These are phyloP conservation scores for Sebastes aleutianus DNA, from an alignment of 2,797 vertebrate species.

Conservation along the genomic window DNA sequence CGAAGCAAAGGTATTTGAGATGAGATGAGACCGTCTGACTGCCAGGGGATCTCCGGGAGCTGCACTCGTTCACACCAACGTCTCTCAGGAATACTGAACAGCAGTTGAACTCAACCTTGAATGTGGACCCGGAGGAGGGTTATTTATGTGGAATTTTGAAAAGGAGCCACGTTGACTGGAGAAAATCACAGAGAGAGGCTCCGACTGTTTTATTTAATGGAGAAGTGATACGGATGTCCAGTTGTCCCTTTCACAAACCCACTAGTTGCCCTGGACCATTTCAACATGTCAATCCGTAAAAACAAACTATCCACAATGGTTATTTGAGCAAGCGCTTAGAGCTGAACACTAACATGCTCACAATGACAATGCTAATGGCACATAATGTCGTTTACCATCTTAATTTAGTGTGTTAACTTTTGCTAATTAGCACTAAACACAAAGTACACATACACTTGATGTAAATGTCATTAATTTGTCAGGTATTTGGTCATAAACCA, in stretches of 20 bases:
- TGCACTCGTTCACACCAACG: conserved; percentile 18
- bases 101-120: conserved; percentile 55
- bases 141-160: conserved; percentile 44
- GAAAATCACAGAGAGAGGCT: background rate
- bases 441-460: background rate
- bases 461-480: too few relatives aligned
- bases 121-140: conserved; percentile 13
- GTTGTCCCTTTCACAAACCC: background rate
- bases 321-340: background rate
- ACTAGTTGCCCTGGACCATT: background rate
- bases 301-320: background rate
- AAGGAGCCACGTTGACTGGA: conserved; percentile 17
- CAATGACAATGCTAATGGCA: background rate
- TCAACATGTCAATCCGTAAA: background rate
- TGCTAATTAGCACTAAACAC: too few relatives aligned
- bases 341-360: background rate
- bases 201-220: background rate
- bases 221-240: background rate
- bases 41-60: conserved; percentile 31
- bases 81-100: conserved; percentile 61
- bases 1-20: conserved; percentile 66
- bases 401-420: background rate
- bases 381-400: background rate
- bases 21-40: conserved; percentile 59
- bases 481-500: too few relatives aligned